Evolutionary conservation across 2,888 invertebrate genomes (phyloP), one percentile per base, ranked within the genome.

Genomic region (Phanerotoma sp.): DNA sequence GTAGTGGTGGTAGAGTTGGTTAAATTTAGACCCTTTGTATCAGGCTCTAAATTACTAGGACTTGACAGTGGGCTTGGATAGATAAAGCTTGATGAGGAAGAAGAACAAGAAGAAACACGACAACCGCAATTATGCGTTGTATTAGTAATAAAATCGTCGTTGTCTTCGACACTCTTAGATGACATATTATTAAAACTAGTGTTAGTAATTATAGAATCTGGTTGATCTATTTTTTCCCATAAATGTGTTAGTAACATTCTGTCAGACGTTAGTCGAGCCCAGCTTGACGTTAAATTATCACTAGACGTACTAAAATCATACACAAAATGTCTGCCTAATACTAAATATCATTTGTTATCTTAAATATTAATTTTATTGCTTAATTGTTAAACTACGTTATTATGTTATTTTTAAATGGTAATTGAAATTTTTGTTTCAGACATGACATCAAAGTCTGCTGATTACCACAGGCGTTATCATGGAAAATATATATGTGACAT

Each of bases 231-330:
- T 58, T 69, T 65, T 60, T 73, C 71, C 74, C 72, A 72, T 18
- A 62, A 68, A 41, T 74, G 69, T 57, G 70, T 72, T 70, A 74
- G 65, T 65, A 70, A 67, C 65, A 69, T 69, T 70, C 71, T 73
- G 69, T 73, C 72, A 66, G 72, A 69, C 41, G 73, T 67, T 60
- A 74, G 68, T 63, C 72, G 68, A 33, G 69, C 66, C 73, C 69
- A 75, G 63, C 65, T 74, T 46, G 67, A 64, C 57, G 72, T 71
- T 69, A 74, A 64, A 62, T 62, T 68, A 63, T 67, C 64, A 59
- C 66, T 69, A 61, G 71, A 70, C 54, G 69, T 64, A 67, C 73
- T 73, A 66, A 57, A 71, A 70, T 20, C 40, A 38, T 38, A 35
- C 7, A 30, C 32, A 30, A 10, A 10, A 30, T n/a, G n/a, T 30